Evolutionary conservation across 2,113 vertebrate genomes (phyloP), one percentile per base, ranked within the genome.

Genomic region (Pteruthius melanotis): DNA sequence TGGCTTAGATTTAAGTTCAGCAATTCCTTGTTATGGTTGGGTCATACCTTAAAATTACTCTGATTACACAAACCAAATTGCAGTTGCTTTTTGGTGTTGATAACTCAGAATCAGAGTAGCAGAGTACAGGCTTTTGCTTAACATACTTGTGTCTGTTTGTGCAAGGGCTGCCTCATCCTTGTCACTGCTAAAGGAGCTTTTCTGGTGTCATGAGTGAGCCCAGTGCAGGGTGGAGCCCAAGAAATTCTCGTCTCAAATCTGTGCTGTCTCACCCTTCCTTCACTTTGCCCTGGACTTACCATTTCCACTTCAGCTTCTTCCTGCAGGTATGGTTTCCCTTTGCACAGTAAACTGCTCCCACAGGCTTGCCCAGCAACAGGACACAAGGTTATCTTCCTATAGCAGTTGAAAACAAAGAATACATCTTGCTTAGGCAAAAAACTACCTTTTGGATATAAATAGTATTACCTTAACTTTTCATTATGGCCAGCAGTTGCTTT

Each of bases 121-220:
- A 24, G 39, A 77, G 63, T 24, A 21, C 13, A 57, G 50, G 49
- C 22, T 87, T 84, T 64, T 75, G 16, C 7, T 42, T 35, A 39
- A 66, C 0, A 1, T 17, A 35, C 6, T 0, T 0, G 1, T 16
- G 7, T 33, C 31, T 39, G 11, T 44, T 24, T 40, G 31, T 39
- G 35, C 42, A 42, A 59, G 59, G 23, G 19, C 20, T 31, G 4
- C 47, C 57, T 72, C 17, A 13, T 42, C 33, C 39, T 60, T 57
- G 76, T 31, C 61, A 11, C 61, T 52, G n/a, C 70, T 82, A 8
- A 60, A 52, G 52, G 35, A 87, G 45, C 18, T 33, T 9, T 49
- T 66, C 30, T 53, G 15, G 17, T 54, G 60, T 44, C 45, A 11
- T 50, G 35, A 27, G 31, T 53, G 60, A 86, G 76, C n/a, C 49